Conservation (phyloP, 2,888 invertebrate species). For the Neoaliturus tenellus region DNA sequence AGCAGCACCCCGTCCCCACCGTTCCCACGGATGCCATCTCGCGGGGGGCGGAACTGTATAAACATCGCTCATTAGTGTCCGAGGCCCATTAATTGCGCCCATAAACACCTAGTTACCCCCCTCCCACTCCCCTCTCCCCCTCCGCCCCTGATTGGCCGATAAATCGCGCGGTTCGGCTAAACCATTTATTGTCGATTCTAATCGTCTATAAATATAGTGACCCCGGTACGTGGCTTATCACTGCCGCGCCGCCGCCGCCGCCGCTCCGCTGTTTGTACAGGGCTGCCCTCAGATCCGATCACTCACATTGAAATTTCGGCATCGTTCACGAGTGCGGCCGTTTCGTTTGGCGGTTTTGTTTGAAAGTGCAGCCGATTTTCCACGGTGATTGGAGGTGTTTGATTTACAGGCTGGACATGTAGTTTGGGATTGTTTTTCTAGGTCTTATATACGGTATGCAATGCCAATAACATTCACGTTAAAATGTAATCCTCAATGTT, state of each 20-base stretch:
- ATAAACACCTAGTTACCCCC: constrained; percentile 56
- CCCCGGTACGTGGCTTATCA: constrained; percentile 12
- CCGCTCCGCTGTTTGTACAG: constrained; percentile 6
- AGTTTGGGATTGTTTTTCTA: no score
- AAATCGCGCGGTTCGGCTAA: constrained; percentile 40
- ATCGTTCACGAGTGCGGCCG: not conserved
- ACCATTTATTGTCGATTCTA: constrained; percentile 51
- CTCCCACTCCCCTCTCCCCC: no score
- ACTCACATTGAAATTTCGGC: constrained; percentile 41
- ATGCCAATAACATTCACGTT: no score
- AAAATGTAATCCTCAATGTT: no score
- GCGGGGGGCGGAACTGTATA: constrained; percentile 53
- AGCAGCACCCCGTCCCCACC: not conserved
- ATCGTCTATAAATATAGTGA: constrained; percentile 49
- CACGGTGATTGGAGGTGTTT: not conserved
- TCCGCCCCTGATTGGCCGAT: constrained; percentile 31
- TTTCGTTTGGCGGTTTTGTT: not conserved
- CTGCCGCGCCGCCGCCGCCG: not conserved
- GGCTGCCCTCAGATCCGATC: not conserved
- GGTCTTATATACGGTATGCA: no score
- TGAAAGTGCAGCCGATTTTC: constrained; percentile 4
- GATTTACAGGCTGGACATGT: not conserved
- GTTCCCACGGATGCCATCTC: constrained; percentile 41
- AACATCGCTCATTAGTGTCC: constrained; percentile 56
- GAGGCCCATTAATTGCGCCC: constrained; percentile 54